phyloP scores from a whole-genome alignment of 1,140 invertebrate species.

The Coboldia fuscipes region DNA sequence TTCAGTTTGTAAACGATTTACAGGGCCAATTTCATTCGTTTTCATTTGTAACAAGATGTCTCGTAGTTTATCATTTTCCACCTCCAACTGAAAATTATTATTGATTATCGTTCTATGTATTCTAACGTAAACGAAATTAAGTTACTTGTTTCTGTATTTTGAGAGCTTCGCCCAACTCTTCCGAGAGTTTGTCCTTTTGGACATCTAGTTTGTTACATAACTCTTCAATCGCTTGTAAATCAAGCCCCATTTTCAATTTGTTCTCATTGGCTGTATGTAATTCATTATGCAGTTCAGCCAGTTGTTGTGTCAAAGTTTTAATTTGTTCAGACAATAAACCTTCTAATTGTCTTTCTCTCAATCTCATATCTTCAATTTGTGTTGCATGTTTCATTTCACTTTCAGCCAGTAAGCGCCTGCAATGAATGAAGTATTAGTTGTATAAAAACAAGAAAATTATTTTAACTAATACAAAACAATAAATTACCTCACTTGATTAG shows the following conservation, averaged over 20 bases:
- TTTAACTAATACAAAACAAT: background rate
- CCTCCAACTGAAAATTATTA: slow-evolving; percentile 6
- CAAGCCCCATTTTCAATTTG: slow-evolving; percentile 11
- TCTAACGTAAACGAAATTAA: background rate
- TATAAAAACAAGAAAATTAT: background rate
- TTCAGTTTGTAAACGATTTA: slow-evolving; percentile 12
- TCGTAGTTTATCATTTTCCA: slow-evolving; percentile 10
- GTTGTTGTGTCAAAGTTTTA: background rate
- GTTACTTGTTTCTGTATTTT: slow-evolving; percentile 13
- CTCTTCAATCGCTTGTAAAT: slow-evolving; percentile 14
- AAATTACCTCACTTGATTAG: slow-evolving; percentile 24
- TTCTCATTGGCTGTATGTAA: slow-evolving; percentile 9
- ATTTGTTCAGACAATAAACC: background rate
- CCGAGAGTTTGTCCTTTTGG: slow-evolving; percentile 15
- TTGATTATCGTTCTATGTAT: slow-evolving; percentile 2
- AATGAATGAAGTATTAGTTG: background rate
- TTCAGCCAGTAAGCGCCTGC: background rate
- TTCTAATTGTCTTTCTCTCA: background rate
- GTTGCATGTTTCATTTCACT: background rate
- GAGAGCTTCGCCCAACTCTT: slow-evolving; percentile 13
- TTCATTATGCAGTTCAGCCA: slow-evolving; percentile 7
- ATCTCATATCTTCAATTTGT: background rate
- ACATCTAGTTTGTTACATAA: slow-evolving; percentile 16
- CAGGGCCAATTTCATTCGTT: slow-evolving; percentile 7
- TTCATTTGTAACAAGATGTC: slow-evolving; percentile 7